phyloP scores from a whole-genome alignment of 1,140 invertebrate species.

The Trypoxylus dichotomus region DNA sequence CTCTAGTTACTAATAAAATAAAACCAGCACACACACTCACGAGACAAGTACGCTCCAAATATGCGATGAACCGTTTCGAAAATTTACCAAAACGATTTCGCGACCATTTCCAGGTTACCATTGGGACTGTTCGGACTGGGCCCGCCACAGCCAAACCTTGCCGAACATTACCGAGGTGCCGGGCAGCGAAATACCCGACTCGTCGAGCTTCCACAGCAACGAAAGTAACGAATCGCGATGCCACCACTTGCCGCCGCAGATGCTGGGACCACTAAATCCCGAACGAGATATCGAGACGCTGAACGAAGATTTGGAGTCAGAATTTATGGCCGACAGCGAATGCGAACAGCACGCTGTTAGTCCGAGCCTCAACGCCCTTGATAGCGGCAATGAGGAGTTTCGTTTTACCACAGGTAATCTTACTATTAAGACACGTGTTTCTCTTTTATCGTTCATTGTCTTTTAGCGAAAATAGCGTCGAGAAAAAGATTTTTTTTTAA shows the following conservation, averaged over 20 bases:
- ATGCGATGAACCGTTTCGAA: too few species aligned
- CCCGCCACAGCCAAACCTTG: slow-evolving; percentile 77
- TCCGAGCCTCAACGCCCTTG: slow-evolving; percentile 63
- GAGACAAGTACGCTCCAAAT: background rate
- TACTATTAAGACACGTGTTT: background rate
- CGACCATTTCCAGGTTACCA: slow-evolving; percentile 71
- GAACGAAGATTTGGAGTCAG: slow-evolving; percentile 72
- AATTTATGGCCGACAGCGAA: slow-evolving; percentile 69
- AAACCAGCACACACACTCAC: background rate
- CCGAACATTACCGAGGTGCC: slow-evolving; percentile 92
- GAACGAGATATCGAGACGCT: slow-evolving; percentile 67
- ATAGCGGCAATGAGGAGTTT: slow-evolving; percentile 67
- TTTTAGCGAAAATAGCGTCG: too few species aligned
- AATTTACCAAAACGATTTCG: background rate
- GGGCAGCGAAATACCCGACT: slow-evolving; percentile 87
- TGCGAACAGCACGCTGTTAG: slow-evolving; percentile 61
- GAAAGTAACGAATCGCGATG: slow-evolving; percentile 79
- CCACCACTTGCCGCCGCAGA: slow-evolving; percentile 53
- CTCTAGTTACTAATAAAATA: background rate
- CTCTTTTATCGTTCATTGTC: background rate
- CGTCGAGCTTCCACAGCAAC: slow-evolving; percentile 85
- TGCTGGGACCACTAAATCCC: slow-evolving; percentile 54
- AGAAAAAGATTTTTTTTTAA: background rate
- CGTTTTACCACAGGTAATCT: slow-evolving; percentile 59
- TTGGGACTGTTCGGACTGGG: slow-evolving; percentile 97